Evolutionary conservation across 1,140 invertebrate species (phyloP).

Genomic region (Zaprionus kolodkinae): DNA sequence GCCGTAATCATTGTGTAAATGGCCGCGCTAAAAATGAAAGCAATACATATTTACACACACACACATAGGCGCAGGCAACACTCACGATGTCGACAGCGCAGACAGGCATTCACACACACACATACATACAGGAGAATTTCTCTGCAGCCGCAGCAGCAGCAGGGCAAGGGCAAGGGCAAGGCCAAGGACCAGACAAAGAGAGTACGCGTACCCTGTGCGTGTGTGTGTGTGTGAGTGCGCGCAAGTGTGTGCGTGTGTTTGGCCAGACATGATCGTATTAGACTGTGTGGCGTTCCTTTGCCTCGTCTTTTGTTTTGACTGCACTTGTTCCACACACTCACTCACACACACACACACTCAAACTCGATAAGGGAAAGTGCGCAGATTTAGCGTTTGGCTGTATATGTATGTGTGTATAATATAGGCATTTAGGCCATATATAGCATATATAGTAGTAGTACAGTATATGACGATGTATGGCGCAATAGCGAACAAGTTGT

Average conservation of each 20-base stretch:
- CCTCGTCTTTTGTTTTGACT: conserved; percentile 26
- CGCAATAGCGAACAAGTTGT: neutral
- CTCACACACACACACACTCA: neutral
- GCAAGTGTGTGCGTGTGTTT: conserved; percentile 7
- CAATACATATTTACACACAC: conserved; percentile 39
- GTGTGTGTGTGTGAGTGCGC: neutral
- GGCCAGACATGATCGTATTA: conserved; percentile 58
- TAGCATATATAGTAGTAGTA: neutral
- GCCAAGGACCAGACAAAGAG: conserved; percentile 77
- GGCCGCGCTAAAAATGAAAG: conserved; percentile 69
- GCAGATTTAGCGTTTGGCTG: neutral
- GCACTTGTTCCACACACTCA: conserved; percentile 19
- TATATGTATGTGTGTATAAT: too few relatives aligned
- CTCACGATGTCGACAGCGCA: neutral
- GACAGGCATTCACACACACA: neutral
- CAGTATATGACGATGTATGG: neutral
- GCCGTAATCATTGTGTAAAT: conserved; percentile 76
- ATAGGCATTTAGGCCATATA: neutral
- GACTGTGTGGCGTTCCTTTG: conserved; percentile 35
- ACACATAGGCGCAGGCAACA: neutral
- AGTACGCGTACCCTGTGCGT: conserved; percentile 1
- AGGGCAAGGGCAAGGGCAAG: conserved; percentile 48
- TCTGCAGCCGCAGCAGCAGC: neutral
- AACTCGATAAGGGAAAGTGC: conserved; percentile 18
- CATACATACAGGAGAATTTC: conserved; percentile 1